Evolutionary conservation across 2,113 vertebrate genomes (phyloP), one percentile per base, ranked within the genome.

Genomic region (Archilochus colubris): DNA sequence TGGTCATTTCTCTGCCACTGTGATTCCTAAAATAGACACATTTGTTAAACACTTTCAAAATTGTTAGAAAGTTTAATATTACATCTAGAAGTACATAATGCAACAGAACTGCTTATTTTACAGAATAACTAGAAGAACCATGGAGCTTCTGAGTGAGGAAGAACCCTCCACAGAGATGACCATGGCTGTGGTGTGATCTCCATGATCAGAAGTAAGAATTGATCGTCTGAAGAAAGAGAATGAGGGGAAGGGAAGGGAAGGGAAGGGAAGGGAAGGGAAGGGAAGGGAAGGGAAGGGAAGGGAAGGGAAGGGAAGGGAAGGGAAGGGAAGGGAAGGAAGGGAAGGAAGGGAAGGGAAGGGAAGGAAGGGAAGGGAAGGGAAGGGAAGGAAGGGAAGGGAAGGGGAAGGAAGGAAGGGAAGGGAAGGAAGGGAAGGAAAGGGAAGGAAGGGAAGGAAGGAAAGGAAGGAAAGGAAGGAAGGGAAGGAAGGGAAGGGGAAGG

Each of bases 361-460:
- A 11, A 40, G 38, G 38, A 11, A 40, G 38, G 38, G 38, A 11
- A 40, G 38, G 38, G 38, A 40, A 11, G 38, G 38, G 38, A 11
- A 40, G 38, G 38, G 38, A 40, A 40, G 38, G 38, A 40, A 40
- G 38, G 38, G 11, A 40, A 11, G 38, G 38, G 38, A 40, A 40
- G 38, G 38, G 40, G 11, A 40, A 9, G 38, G 38, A 40, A 40
- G 38, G 38, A 40, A 40, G 38, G 38, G 11, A 40, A 11, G 38
- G 11, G 11, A 11, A 11, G 11, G 38, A 11, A 40, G 11, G 38
- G 40, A 40, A 40, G 40, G 11, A 40, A 10, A 10, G n/a, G n/a
- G n/a, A 16, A 57, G 74, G 95, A 82, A 76, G 62, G 88, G 94
- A 51, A 33, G 33, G n/a, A n/a, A n/a, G 48, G 22, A 50, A 95